Percentiles rank a stretch among this genome's conserved stretches.
Conservation (phyloP, 2,797 vertebrate species). For the Ctenopoma multispine region DNA sequence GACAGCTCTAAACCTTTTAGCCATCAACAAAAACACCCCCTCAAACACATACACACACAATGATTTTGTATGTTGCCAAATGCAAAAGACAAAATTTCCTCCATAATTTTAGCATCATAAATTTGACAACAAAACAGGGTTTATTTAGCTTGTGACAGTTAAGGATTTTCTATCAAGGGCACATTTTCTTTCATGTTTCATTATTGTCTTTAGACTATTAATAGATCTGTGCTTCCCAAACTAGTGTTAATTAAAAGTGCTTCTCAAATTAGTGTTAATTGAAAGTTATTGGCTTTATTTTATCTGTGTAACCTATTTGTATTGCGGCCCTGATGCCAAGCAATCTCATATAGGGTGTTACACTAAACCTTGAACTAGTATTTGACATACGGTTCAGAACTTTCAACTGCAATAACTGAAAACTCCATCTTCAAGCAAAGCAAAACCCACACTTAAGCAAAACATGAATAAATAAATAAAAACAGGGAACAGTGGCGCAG, state of each 20-base stretch:
- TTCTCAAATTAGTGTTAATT: neutral
- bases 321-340: neutral
- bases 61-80: constrained; percentile 29
- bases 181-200: constrained; percentile 20
- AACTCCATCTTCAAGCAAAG: neutral
- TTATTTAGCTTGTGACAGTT: constrained; percentile 55
- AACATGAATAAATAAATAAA: neutral
- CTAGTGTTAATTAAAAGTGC: neutral
- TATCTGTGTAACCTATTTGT: too few relatives aligned
- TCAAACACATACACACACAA: constrained; percentile 31
- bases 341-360: neutral
- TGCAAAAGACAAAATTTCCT: constrained; percentile 18
- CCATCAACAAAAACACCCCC: constrained; percentile 49
- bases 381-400: too few relatives aligned
- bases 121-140: constrained; percentile 31
- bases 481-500: too few relatives aligned
- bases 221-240: neutral
- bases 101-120: constrained; percentile 60
- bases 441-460: neutral
- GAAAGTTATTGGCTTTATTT: neutral
- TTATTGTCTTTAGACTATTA: constrained; percentile 7
- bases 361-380: neutral
- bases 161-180: constrained; percentile 63
- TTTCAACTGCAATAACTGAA: too few relatives aligned
- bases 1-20: constrained; percentile 69